These are phyloP conservation scores for Chloebia gouldiae DNA, from an alignment of 2,113 vertebrate species.

Conservation along the genomic window DNA sequence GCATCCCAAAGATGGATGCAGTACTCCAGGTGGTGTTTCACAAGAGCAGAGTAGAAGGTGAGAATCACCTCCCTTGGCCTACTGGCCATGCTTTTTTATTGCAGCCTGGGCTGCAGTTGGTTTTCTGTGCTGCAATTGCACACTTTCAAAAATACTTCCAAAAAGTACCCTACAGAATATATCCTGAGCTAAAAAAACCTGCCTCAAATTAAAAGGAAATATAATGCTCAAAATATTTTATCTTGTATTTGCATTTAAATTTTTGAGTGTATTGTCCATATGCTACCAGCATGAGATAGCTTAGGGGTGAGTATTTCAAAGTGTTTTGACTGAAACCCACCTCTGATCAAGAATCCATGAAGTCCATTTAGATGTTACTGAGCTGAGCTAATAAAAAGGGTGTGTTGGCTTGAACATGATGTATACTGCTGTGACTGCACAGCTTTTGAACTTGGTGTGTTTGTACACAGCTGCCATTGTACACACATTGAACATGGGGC, in stretches of 20 bases:
- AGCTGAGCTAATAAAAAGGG: not conserved
- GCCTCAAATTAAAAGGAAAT: not conserved
- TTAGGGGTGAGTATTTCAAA: not conserved
- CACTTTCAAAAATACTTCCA: not conserved
- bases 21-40: not conserved
- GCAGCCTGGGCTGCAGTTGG: not conserved
- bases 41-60: not conserved
- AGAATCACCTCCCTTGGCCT: not conserved
- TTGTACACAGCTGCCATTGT: not conserved
- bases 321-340: not conserved
- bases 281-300: not conserved
- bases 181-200: not conserved
- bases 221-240: not conserved
- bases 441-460: not conserved
- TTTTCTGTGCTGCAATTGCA: not conserved
- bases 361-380: not conserved
- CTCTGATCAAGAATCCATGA: not conserved
- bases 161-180: not conserved
- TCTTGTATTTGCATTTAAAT: not conserved
- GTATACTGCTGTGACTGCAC: not conserved
- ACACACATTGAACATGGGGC: fast-evolving
- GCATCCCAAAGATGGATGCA: not conserved
- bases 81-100: no score
- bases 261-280: not conserved
- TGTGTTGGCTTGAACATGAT: not conserved